A percentile compares a stretch with the other conserved stretches of the same genome.
Conservation (phyloP, 2,888 invertebrate genomes). For the Micoletzkya japonica region DNA sequence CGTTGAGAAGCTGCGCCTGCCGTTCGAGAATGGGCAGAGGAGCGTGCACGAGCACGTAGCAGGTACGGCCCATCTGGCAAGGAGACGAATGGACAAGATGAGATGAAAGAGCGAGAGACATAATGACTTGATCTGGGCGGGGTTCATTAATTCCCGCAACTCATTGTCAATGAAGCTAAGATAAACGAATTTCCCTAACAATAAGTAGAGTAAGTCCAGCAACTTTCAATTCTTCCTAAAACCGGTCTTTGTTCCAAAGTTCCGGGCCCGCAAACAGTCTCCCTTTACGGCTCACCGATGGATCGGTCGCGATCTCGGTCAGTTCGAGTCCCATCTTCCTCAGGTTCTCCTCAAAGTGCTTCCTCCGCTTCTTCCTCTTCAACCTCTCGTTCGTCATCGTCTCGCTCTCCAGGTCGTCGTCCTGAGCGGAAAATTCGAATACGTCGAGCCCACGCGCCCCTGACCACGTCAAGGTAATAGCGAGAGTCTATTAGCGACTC, state of each 20-base stretch:
- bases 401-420: background rate
- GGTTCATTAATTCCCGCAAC: no score
- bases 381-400: background rate
- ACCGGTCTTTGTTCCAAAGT: background rate
- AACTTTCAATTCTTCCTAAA: background rate
- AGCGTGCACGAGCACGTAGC: constrained; percentile 59
- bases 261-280: background rate
- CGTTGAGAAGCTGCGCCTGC: constrained; percentile 57
- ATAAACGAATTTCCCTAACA: no score
- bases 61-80: constrained; percentile 34
- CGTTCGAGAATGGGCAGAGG: constrained; percentile 55
- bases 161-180: no score
- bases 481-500: no score
- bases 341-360: constrained; percentile 47
- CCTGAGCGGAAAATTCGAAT: background rate
- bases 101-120: background rate
- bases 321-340: constrained; percentile 37
- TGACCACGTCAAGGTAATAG: no score
- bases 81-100: background rate
- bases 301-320: constrained; percentile 31
- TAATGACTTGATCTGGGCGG: background rate
- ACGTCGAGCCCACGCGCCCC: no score
- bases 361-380: constrained; percentile 39
- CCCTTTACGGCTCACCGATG: constrained; percentile 25
- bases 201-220: background rate